These are phyloP conservation scores for Micromussa lordhowensis DNA, from an alignment of 92 coral and sea anemone species.

Conservation along the genomic window DNA sequence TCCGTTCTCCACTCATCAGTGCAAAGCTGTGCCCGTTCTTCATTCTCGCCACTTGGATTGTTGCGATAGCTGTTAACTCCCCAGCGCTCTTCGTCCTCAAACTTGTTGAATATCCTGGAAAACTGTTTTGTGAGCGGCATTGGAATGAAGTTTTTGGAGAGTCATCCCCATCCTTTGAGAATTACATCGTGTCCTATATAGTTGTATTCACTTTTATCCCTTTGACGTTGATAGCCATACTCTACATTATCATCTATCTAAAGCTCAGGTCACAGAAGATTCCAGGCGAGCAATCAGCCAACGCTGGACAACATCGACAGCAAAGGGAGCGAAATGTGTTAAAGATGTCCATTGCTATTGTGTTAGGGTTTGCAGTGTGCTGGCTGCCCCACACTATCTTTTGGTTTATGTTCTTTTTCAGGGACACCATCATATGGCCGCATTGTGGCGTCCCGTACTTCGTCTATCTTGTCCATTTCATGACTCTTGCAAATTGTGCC, in stretches of 20 bases:
- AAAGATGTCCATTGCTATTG: not conserved
- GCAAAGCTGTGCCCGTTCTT: too few relatives aligned
- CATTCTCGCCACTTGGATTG: not conserved
- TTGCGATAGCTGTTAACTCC: not conserved
- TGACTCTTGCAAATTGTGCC: not conserved
- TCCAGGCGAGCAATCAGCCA: not conserved
- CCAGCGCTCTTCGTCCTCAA: not conserved
- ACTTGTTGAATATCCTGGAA: not conserved
- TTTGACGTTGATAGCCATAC: not conserved
- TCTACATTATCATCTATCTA: not conserved
- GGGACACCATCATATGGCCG: too few relatives aligned
- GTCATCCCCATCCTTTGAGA: not conserved
- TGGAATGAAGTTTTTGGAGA: not conserved
- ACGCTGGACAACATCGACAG: not conserved
- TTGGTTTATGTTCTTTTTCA: too few relatives aligned
- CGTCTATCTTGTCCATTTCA: not conserved
- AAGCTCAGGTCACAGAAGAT: not conserved
- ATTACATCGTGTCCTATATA: not conserved
- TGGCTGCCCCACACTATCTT: too few relatives aligned
- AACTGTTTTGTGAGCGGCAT: not conserved
- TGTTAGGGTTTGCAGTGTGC: too few relatives aligned
- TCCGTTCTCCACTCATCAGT: too few relatives aligned
- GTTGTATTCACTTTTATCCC: not conserved
- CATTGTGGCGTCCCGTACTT: slow-evolving; percentile 37
- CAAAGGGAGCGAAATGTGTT: not conserved